Percentiles rank a stretch among this genome's conserved stretches.
These are phyloP conservation scores for Pluvianellus socialis DNA, from an alignment of 2,113 vertebrate species.

Conservation along the genomic window DNA sequence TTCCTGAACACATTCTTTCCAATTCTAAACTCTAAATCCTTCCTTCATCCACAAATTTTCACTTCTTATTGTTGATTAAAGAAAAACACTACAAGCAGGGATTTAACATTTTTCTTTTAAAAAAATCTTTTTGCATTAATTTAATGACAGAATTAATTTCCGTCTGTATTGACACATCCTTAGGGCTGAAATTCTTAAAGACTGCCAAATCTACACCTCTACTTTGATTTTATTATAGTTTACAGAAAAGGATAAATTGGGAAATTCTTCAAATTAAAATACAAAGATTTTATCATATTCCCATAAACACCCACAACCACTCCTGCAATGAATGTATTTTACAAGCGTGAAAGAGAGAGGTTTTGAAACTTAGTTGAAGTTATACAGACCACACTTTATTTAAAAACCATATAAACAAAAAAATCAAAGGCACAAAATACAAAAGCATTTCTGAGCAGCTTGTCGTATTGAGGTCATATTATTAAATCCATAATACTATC, in stretches of 20 bases:
- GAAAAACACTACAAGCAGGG: not conserved
- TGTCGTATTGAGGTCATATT: not conserved
- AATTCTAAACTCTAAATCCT: not conserved
- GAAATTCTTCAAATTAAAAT: not conserved
- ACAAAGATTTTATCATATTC: not conserved
- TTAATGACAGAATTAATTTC: not conserved
- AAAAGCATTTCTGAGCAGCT: not conserved
- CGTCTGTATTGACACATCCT: not conserved
- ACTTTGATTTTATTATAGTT: not conserved
- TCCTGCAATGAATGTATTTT: not conserved
- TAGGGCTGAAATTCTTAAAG: not conserved
- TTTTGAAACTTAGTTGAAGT: not conserved
- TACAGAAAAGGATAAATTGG: not conserved
- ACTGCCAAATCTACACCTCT: not conserved
- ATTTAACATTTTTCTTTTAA: not conserved
- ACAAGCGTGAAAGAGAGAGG: not conserved
- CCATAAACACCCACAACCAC: not conserved
- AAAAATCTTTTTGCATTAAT: not conserved
- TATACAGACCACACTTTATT: constrained; percentile 21
- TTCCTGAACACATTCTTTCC: not conserved
- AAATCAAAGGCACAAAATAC: not conserved
- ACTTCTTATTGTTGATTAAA: not conserved
- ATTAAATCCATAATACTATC: not conserved
- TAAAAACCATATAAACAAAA: not conserved
- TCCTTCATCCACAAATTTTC: not conserved